Conservation (phyloP, 2,113 vertebrate genomes). For the Nettapus auritus region DNA sequence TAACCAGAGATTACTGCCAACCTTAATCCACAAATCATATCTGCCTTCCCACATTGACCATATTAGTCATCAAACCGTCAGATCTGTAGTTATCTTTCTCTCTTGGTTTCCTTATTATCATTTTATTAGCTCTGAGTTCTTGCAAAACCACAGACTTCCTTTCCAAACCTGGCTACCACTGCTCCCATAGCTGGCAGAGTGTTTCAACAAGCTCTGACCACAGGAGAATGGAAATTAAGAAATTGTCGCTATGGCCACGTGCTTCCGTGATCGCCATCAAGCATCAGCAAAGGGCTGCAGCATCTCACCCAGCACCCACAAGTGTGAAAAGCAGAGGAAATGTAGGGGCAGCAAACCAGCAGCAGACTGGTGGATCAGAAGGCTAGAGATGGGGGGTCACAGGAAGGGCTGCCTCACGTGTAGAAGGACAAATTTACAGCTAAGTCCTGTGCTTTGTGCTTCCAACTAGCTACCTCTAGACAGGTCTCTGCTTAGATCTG, state of each 20-base stretch:
- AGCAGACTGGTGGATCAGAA: neutral
- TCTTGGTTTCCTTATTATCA: neutral
- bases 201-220: slow-evolving; percentile 9
- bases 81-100: neutral
- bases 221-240: neutral
- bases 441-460: neutral
- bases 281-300: neutral
- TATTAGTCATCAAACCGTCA: slow-evolving; percentile 32
- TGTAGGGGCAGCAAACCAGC: neutral
- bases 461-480: neutral
- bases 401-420: neutral
- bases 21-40: neutral
- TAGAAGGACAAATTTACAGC: neutral
- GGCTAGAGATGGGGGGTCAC: neutral
- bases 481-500: neutral
- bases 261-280: neutral
- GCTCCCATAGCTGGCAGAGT: neutral
- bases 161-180: slow-evolving; percentile 22
- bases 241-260: neutral
- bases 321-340: neutral
- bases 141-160: slow-evolving; percentile 29
- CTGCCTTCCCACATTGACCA: slow-evolving; percentile 1
- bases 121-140: slow-evolving; percentile 52
- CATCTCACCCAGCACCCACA: neutral
- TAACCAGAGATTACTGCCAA: neutral